A percentile compares a stretch with the other conserved stretches of the same genome.
These are phyloP conservation scores for Papilio polytes DNA, from an alignment of 1,140 invertebrate genomes.

Conservation along the genomic window DNA sequence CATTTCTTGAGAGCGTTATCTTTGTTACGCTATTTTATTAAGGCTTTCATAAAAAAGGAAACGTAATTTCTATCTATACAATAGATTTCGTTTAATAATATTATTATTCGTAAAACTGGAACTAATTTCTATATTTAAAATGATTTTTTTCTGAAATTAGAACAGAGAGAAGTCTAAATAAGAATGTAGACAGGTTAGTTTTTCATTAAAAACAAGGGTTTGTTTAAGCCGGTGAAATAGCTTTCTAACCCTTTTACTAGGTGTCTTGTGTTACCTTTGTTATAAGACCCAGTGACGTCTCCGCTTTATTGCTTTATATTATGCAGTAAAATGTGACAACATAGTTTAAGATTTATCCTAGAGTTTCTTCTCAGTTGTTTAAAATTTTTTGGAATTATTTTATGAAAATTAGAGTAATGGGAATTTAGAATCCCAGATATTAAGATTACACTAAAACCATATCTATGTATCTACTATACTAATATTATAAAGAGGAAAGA, in stretches of 20 bases:
- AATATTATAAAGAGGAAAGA: background rate
- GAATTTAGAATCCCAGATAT: too few species aligned
- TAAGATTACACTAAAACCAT: background rate
- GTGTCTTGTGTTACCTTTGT: background rate
- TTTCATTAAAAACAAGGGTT: background rate
- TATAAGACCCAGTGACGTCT: background rate
- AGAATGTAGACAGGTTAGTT: background rate
- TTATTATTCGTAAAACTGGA: too few species aligned
- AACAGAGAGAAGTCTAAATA: too few species aligned
- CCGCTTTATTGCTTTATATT: background rate
- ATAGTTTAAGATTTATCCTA: background rate
- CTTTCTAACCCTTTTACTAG: background rate
- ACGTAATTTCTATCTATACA: background rate
- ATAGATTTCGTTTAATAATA: too few species aligned
- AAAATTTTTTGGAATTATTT: background rate
- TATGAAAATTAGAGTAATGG: too few species aligned
- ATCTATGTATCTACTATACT: background rate
- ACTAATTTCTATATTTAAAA: too few species aligned
- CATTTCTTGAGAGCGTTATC: constrained; percentile 14
- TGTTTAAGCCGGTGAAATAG: background rate
- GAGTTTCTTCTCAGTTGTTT: background rate
- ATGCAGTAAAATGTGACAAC: background rate
- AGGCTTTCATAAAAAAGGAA: background rate
- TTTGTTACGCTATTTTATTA: constrained; percentile 9
- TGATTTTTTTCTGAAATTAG: too few species aligned